These are phyloP conservation scores for Acanthurus tractus DNA, from an alignment of 2,797 vertebrate species.

Conservation along the genomic window DNA sequence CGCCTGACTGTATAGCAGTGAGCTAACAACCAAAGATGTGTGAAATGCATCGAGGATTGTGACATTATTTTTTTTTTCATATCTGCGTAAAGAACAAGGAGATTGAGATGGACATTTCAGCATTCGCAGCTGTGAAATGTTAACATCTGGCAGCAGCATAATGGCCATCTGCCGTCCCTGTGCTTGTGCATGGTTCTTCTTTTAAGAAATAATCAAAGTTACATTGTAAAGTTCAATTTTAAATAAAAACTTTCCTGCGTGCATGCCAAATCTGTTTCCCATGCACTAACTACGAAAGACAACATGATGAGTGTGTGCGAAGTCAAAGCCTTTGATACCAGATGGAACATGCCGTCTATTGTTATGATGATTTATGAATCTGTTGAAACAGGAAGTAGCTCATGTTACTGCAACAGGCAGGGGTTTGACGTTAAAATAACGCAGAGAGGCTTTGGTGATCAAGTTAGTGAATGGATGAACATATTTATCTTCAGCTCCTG, in stretches of 20 bases:
- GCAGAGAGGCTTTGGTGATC: conserved; percentile 4
- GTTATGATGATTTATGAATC: conserved; percentile 47
- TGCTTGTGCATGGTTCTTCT: conserved; percentile 14
- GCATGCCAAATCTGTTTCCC: not conserved
- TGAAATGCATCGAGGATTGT: conserved; percentile 27
- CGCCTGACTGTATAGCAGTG: not conserved
- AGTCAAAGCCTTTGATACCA: not conserved
- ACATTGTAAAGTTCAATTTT: conserved; percentile 30
- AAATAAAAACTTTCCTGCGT: conserved; percentile 24
- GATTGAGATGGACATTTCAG: conserved; percentile 29
- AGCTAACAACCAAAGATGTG: conserved; percentile 1
- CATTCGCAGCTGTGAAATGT: conserved; percentile 65
- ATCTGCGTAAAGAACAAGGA: conserved; percentile 31
- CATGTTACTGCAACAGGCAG: conserved; percentile 35
- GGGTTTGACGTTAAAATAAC: conserved; percentile 19
- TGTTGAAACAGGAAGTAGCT: conserved; percentile 43
- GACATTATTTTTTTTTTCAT: conserved; percentile 30
- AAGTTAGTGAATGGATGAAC: not conserved
- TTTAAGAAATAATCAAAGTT: conserved; percentile 41
- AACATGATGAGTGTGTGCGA: not conserved
- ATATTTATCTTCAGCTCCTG: not conserved
- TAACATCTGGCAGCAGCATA: conserved; percentile 69
- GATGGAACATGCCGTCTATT: conserved; percentile 10
- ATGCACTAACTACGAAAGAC: not conserved
- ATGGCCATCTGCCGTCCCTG: conserved; percentile 61